Evolutionary conservation across 2,113 vertebrate species (phyloP), one percentile per base, ranked within the genome.

Genomic region (Camelus dromedarius): DNA sequence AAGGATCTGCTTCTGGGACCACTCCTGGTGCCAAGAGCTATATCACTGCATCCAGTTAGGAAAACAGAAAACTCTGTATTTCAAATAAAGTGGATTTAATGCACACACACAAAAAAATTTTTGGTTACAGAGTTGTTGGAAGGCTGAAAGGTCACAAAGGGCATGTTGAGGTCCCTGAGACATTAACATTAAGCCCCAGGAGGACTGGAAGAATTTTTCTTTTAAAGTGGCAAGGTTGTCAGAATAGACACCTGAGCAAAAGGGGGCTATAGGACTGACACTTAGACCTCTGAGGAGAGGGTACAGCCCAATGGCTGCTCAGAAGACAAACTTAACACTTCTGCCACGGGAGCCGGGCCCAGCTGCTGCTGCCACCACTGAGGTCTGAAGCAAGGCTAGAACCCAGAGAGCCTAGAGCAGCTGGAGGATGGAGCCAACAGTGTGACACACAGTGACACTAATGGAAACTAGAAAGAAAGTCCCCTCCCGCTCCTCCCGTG

Each of bases 361-460:
- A 42, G 5, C 14, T 46, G 28, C 38, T 16, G 8, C 18, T 42
- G 14, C 7, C 10, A 10, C 35, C 2, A 10, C n/a, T 58, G 20
- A 28, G 5, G 32, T 11, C 5, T 26, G 28, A n/a, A n/a, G n/a
- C 46, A 84, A 75, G 6, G 24, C 3, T 54, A 30, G 19, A 42
- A 8, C 13, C 3, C 20, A 0, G 10, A 38, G 42, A 0, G 0
- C 32, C 20, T 75, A 28, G 4, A 64, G 6, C 42, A 35, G 30
- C 30, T 28, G 56, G 52, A 19, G 20, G 8, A 24, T 9, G 56
- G 15, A 72, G 30, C 50, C 76, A n/a, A 8, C 38, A 11, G 1
- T 48, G 64, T 28, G 38, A 52, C 30, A 38, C 0, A 12, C 24
- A 3, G 4, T 24, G n/a, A 72, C 69, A 73, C 42, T 52, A 24